Evolutionary conservation across 2,888 invertebrate genomes (phyloP).

Genomic region (Ellobium chinense): DNA sequence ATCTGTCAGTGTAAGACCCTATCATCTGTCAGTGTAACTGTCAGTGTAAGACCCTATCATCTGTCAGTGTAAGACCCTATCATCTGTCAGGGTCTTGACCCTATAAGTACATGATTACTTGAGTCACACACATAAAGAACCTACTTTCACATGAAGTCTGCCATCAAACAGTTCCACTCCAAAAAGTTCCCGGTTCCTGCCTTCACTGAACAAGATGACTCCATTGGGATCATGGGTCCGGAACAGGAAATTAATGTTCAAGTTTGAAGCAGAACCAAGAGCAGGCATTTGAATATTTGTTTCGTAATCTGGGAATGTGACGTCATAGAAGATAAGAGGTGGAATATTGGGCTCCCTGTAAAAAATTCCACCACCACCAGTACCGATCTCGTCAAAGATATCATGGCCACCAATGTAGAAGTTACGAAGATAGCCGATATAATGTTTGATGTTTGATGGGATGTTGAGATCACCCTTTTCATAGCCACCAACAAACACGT

Average conservation of each 20-base stretch:
- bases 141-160: conserved; percentile 55
- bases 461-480: conserved; percentile 39
- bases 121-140: neutral
- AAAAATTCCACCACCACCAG: conserved; percentile 40
- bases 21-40: too few species aligned
- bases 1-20: too few species aligned
- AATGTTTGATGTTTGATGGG: conserved; percentile 49
- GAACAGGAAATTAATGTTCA: conserved; percentile 69
- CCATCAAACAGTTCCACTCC: conserved; percentile 73
- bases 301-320: conserved; percentile 64
- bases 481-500: conserved; percentile 61
- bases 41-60: too few species aligned
- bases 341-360: conserved; percentile 51
- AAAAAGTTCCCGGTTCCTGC: conserved; percentile 64
- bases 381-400: conserved; percentile 55
- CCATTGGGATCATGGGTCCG: conserved; percentile 69
- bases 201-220: conserved; percentile 67
- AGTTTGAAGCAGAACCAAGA: conserved; percentile 51
- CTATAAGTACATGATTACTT: too few species aligned
- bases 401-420: conserved; percentile 64
- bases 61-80: too few species aligned
- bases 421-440: conserved; percentile 70
- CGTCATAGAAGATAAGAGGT: conserved; percentile 58
- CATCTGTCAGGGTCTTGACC: too few species aligned
- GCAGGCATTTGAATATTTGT: conserved; percentile 58